Percentiles rank a stretch among this genome's conserved stretches.
Conservation (phyloP, 1,140 invertebrate species). For the Venustaconcha ellipsiformis region DNA sequence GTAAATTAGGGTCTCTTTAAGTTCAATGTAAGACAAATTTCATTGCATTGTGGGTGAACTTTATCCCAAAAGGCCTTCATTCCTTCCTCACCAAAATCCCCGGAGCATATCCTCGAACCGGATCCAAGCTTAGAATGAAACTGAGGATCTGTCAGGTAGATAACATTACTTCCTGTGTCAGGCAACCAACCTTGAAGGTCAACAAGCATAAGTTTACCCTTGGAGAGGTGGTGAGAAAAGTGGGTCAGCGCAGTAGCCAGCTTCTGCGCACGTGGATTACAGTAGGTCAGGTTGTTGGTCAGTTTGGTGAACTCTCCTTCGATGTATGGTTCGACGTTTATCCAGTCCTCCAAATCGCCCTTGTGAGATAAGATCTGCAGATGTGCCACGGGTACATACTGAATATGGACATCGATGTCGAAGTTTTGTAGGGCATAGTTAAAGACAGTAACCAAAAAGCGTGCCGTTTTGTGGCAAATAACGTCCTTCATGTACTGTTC, state of each 20-base stretch:
- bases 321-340: constrained; percentile 39
- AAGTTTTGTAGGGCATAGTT: constrained; percentile 28
- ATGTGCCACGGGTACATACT: constrained; percentile 30
- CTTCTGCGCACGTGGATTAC: constrained; percentile 17
- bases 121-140: constrained; percentile 24
- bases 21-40: constrained; percentile 22
- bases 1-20: constrained; percentile 8
- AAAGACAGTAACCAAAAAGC: constrained; percentile 34
- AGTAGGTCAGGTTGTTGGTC: constrained; percentile 33
- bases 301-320: constrained; percentile 37
- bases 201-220: constrained; percentile 32
- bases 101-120: constrained; percentile 11
- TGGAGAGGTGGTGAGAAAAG: constrained; percentile 27
- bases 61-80: constrained; percentile 31
- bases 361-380: constrained; percentile 21
- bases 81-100: constrained; percentile 26
- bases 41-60: constrained; percentile 35
- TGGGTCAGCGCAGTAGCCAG: constrained; percentile 32
- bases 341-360: constrained; percentile 24
- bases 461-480: constrained; percentile 32
- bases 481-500: constrained; percentile 33
- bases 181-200: constrained; percentile 43
- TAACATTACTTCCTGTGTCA: constrained; percentile 12
- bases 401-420: constrained; percentile 24
- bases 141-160: constrained; percentile 38